Evolutionary conservation across 2,888 invertebrate species (phyloP).

Genomic region (Fragum whitleyi): DNA sequence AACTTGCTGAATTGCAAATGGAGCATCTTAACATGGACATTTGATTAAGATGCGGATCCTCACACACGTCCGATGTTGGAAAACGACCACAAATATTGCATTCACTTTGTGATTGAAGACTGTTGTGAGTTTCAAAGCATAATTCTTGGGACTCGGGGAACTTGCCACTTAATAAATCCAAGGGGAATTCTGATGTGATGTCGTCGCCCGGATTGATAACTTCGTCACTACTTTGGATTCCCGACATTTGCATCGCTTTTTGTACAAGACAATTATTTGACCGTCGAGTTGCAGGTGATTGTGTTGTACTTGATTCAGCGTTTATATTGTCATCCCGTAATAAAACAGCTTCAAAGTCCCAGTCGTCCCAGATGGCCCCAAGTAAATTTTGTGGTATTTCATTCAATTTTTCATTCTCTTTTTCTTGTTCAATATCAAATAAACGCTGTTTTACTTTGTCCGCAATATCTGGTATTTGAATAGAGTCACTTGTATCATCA

Average conservation of each 20-base stretch:
- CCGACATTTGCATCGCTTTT: slow-evolving; percentile 1
- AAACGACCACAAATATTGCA: too few relatives aligned
- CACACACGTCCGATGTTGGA: slow-evolving; percentile 3
- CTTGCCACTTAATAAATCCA: slow-evolving; percentile 26
- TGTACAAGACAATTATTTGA: neutral
- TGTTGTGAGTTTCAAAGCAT: slow-evolving; percentile 21
- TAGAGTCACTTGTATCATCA: slow-evolving; percentile 9
- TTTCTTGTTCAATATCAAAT: slow-evolving; percentile 21
- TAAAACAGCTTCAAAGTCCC: neutral
- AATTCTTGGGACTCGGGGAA: slow-evolving; percentile 4
- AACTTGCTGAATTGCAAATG: slow-evolving; percentile 18
- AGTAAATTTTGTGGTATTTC: slow-evolving; percentile 30
- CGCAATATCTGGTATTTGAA: neutral
- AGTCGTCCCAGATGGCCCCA: neutral
- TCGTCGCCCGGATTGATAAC: slow-evolving; percentile 1
- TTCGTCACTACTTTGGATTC: slow-evolving; percentile 3
- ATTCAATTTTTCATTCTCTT: neutral
- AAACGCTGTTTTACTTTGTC: slow-evolving; percentile 27
- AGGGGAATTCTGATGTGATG: slow-evolving; percentile 27
- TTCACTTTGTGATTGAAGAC: too few relatives aligned
- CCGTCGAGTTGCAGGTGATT: neutral
- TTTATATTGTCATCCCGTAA: neutral
- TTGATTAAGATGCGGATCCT: slow-evolving; percentile 33
- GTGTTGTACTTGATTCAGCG: neutral
- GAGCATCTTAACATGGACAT: slow-evolving; percentile 33